Evolutionary conservation across 2,797 vertebrate species (phyloP).

Genomic region (Sebastes melanostomus): DNA sequence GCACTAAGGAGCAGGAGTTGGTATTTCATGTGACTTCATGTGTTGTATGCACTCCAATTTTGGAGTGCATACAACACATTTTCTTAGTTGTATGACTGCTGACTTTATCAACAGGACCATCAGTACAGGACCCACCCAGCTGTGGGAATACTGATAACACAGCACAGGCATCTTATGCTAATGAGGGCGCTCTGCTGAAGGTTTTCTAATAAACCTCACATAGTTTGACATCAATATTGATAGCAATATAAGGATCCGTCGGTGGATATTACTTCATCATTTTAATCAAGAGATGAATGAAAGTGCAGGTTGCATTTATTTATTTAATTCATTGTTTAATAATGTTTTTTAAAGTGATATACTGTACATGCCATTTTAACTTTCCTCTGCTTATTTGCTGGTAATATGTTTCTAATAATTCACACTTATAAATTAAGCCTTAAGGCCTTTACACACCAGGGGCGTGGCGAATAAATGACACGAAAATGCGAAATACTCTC

Average conservation of each 20-base stretch:
- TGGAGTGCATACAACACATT: not conserved
- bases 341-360: not conserved
- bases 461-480: too few relatives aligned
- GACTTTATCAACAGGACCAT: slow-evolving; percentile 33
- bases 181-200: not conserved
- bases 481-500: too few relatives aligned
- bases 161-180: not conserved
- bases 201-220: not conserved
- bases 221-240: not conserved
- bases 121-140: slow-evolving; percentile 38
- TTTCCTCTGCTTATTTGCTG: not conserved
- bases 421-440: not conserved
- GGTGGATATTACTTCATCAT: not conserved
- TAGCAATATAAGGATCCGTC: not conserved
- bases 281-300: not conserved
- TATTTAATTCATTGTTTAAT: not conserved
- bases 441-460: too few relatives aligned
- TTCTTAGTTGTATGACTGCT: not conserved
- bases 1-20: not conserved
- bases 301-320: not conserved
- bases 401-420: not conserved
- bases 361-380: too few relatives aligned
- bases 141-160: slow-evolving; percentile 33
- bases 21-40: not conserved
- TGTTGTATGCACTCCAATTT: too few relatives aligned